Evolutionary conservation across 2,113 vertebrate species (phyloP).

Genomic region (Lophius piscatorius): DNA sequence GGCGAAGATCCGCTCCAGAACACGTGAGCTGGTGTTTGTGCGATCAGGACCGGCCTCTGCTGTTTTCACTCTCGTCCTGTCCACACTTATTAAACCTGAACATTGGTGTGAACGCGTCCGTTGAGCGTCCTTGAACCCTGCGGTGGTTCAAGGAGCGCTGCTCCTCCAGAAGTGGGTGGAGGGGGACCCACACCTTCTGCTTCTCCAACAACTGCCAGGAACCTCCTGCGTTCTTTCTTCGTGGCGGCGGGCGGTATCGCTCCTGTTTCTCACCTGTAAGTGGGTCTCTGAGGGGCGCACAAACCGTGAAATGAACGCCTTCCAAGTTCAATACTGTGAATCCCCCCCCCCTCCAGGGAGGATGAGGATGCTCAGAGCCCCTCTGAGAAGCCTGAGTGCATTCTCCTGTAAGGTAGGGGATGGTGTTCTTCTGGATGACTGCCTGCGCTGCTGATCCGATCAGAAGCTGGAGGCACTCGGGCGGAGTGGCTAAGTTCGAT

Average conservation of each 20-base stretch:
- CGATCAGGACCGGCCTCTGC: neutral
- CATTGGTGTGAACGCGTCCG: neutral
- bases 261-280: constrained; percentile 18
- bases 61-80: neutral
- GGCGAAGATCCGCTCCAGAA: neutral
- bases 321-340: constrained; percentile 17
- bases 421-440: constrained; percentile 41
- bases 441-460: constrained; percentile 43
- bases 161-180: neutral
- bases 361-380: constrained; percentile 5
- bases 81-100: neutral
- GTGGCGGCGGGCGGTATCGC: neutral
- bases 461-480: constrained; percentile 16
- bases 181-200: constrained; percentile 7
- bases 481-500: constrained; percentile 18
- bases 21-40: neutral
- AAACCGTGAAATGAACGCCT: constrained; percentile 11
- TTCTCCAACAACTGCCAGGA: constrained; percentile 7
- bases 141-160: neutral
- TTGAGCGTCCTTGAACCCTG: constrained; percentile 7
- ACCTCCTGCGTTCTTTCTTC: constrained; percentile 12
- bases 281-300: constrained; percentile 19
- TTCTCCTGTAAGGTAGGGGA: constrained; percentile 19
- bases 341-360: constrained; percentile 5
- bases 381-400: constrained; percentile 18